Evolutionary conservation across 2,888 invertebrate genomes (phyloP).

Genomic region (Caenorhabditis sp.): DNA sequence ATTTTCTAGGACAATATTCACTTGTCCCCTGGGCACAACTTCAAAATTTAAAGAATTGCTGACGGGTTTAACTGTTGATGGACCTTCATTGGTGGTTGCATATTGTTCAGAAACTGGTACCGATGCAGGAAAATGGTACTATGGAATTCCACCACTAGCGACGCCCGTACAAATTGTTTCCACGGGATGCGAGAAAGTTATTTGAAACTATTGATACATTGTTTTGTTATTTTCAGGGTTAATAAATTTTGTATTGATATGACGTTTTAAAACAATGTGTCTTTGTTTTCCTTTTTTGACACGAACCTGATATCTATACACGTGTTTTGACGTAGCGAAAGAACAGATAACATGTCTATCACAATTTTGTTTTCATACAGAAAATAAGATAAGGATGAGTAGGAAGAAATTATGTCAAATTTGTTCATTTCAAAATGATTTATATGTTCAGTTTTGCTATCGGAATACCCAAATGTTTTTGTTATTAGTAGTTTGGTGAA

Average conservation of each 20-base stretch:
- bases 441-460: too few species aligned
- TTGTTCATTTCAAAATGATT: too few species aligned
- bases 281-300: too few species aligned
- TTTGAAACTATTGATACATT: slow-evolving; percentile 4
- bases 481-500: too few species aligned
- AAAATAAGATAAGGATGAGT: too few species aligned
- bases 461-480: too few species aligned
- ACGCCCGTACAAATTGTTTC: slow-evolving; percentile 26
- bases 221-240: not conserved
- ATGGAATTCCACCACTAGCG: slow-evolving; percentile 24
- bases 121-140: slow-evolving; percentile 35
- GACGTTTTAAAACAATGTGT: not conserved
- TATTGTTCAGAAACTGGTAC: slow-evolving; percentile 24
- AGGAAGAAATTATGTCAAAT: too few species aligned
- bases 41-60: slow-evolving; percentile 13
- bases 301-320: too few species aligned
- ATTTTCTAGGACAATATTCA: slow-evolving; percentile 4
- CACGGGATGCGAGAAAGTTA: slow-evolving; percentile 16
- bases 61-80: slow-evolving; percentile 9
- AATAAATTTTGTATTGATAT: not conserved
- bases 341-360: too few species aligned
- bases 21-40: slow-evolving; percentile 24
- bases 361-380: too few species aligned
- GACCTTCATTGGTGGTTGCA: slow-evolving; percentile 24
- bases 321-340: too few species aligned